phyloP scores from a whole-genome alignment of 2,797 vertebrate species.

The Onychomys arenicola region DNA sequence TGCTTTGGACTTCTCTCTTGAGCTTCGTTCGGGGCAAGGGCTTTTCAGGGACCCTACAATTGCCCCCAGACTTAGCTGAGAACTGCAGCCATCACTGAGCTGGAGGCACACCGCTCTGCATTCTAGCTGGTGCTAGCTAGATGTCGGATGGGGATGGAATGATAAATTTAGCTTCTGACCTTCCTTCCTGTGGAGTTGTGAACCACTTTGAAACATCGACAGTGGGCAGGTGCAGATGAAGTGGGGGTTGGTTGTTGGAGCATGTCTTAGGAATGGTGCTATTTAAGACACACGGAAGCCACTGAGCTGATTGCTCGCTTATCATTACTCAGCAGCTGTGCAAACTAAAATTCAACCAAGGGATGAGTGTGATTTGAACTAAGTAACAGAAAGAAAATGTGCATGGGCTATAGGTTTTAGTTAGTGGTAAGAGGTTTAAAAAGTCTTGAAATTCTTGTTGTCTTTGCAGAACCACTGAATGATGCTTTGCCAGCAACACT shows the following conservation, averaged over 20 bases:
- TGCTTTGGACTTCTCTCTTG: neutral
- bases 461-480: neutral
- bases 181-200: neutral
- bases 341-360: neutral
- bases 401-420: neutral
- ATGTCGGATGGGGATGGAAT: neutral
- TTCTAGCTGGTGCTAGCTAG: neutral
- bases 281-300: neutral
- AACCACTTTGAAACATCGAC: neutral
- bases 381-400: neutral
- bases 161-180: neutral
- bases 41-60: neutral
- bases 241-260: neutral
- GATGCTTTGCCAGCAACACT: neutral
- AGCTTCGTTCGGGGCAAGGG: neutral
- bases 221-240: neutral
- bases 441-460: neutral
- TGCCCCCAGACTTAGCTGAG: neutral
- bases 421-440: constrained; percentile 14
- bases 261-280: neutral
- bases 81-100: neutral
- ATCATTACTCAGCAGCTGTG: neutral
- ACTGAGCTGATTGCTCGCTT: neutral
- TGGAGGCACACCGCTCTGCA: neutral
- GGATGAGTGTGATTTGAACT: neutral